These are phyloP conservation scores for Schlechtendalia chinensis DNA, from an alignment of 1,140 invertebrate genomes.

Conservation along the genomic window DNA sequence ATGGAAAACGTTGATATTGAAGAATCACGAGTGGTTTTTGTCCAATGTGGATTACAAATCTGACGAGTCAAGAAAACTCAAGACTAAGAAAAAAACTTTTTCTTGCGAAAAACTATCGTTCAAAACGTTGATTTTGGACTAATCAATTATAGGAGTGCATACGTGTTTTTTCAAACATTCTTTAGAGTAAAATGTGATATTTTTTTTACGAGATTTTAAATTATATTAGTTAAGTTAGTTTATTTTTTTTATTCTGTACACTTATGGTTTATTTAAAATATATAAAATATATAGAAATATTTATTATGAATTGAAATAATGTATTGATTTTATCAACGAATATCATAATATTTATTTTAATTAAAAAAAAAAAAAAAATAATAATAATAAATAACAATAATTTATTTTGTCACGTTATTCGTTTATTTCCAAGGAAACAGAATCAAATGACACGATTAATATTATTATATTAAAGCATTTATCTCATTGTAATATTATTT, in stretches of 20 bases:
- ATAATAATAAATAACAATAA: background rate
- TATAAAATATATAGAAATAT: background rate
- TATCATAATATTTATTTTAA: background rate
- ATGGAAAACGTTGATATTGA: conserved; percentile 56
- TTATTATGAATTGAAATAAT: no score
- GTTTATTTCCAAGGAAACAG: conserved; percentile 11
- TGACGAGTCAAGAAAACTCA: conserved; percentile 57
- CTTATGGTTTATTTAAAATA: no score
- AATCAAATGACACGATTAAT: conserved; percentile 1
- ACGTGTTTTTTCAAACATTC: no score
- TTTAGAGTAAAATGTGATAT: no score
- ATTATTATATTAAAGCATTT: conserved; percentile 14
- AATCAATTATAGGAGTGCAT: background rate
- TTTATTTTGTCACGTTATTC: background rate
- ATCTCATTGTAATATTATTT: conserved; percentile 18
- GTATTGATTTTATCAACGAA: no score
- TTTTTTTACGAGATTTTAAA: no score
- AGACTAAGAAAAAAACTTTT: conserved; percentile 52
- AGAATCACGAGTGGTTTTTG: conserved; percentile 58
- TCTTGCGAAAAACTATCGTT: background rate
- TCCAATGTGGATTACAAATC: conserved; percentile 55
- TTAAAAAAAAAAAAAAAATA: no score
- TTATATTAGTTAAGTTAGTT: no score
- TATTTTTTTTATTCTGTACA: no score
- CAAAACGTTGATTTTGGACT: conserved; percentile 40